phyloP scores from a whole-genome alignment of 2,797 vertebrate species.

The Pachyuromys duprasi region DNA sequence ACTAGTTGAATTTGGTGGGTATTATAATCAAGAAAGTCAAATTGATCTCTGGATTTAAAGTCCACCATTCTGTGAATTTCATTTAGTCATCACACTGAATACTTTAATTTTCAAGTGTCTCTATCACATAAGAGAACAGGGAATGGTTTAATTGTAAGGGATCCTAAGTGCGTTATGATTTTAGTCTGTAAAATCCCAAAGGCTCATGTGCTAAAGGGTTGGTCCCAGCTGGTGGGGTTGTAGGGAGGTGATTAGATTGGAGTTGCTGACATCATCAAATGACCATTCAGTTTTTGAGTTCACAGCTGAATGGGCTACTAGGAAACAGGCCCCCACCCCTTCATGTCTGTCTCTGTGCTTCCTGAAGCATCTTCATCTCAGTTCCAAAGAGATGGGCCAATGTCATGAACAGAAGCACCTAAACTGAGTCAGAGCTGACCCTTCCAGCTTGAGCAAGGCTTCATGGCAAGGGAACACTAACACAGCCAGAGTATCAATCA shows the following conservation, averaged over 20 bases:
- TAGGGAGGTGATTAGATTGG: neutral
- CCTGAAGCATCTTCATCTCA: neutral
- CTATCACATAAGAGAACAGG: neutral
- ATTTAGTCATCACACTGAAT: neutral
- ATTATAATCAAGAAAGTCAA: neutral
- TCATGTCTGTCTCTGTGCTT: neutral
- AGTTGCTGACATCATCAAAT: neutral
- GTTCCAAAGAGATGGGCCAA: too few species aligned
- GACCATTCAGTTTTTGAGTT: neutral
- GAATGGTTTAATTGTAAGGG: neutral
- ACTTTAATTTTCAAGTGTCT: neutral
- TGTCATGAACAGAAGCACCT: too few species aligned
- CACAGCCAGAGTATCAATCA: neutral
- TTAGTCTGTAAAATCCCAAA: neutral
- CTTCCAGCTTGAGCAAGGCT: neutral
- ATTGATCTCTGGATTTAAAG: neutral
- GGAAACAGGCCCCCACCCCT: neutral
- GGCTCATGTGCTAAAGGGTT: neutral
- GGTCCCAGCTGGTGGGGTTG: neutral
- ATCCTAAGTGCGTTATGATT: neutral
- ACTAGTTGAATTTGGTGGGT: neutral
- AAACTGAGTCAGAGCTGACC: neutral
- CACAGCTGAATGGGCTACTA: neutral
- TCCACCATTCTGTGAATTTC: neutral
- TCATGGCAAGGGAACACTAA: neutral